These are phyloP conservation scores for Coelogynopora nodosa DNA, from an alignment of 2,888 invertebrate species.

Conservation along the genomic window DNA sequence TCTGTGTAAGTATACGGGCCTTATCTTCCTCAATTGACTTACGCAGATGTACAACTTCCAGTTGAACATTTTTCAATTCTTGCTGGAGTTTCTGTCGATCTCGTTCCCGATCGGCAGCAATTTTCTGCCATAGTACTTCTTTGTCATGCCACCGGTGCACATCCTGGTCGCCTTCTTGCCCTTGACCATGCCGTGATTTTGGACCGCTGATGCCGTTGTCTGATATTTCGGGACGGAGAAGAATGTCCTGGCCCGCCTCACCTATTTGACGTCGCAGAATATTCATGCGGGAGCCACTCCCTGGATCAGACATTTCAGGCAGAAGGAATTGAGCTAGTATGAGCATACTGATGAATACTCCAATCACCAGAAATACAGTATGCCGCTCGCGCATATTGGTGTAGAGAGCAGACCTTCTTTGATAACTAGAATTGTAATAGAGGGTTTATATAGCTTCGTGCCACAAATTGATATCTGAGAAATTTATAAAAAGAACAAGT, in stretches of 20 bases:
- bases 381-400: background rate
- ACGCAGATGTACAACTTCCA: background rate
- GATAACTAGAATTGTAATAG: too few relatives aligned
- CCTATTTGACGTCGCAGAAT: background rate
- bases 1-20: background rate
- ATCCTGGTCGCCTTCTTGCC: background rate
- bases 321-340: background rate
- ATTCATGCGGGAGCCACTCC: background rate
- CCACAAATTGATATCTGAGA: too few relatives aligned
- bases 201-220: background rate
- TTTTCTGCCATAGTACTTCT: constrained; percentile 35
- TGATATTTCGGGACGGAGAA: background rate
- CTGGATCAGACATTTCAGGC: background rate
- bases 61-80: constrained; percentile 1
- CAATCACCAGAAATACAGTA: constrained; percentile 4
- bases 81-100: background rate
- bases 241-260: background rate
- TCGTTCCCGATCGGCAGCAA: constrained; percentile 35
- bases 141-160: constrained; percentile 9
- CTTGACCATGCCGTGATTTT: background rate
- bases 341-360: background rate
- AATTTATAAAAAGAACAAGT: too few relatives aligned
- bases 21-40: constrained; percentile 26
- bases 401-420: too few relatives aligned
- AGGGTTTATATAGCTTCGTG: too few relatives aligned